Evolutionary conservation across 2,797 vertebrate species (phyloP).

Genomic region (Scleropages formosus): DNA sequence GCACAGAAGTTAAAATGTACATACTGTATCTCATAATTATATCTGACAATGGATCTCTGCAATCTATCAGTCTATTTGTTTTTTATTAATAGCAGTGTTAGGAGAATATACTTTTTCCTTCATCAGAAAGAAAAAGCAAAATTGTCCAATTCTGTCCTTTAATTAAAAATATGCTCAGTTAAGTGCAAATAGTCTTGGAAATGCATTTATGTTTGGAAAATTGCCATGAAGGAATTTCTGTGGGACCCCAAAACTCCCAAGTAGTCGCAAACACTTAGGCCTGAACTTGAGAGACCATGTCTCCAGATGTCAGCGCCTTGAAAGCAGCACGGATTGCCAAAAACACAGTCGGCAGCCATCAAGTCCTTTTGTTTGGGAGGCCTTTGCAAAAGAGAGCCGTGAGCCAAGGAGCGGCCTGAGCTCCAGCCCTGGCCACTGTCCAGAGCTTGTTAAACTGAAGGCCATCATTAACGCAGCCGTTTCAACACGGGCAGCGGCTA

Average conservation of each 20-base stretch:
- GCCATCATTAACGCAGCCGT: constrained; percentile 11
- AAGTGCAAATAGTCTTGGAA: background rate
- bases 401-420: constrained; percentile 51
- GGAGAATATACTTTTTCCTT: too few species aligned
- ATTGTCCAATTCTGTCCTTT: too few species aligned
- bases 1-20: too few species aligned
- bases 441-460: constrained; percentile 24
- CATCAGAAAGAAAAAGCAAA: too few species aligned
- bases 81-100: too few species aligned
- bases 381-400: constrained; percentile 54
- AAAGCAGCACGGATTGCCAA: constrained; percentile 34
- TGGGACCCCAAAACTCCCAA: constrained; percentile 5
- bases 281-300: background rate
- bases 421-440: constrained; percentile 49
- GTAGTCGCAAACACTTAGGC: background rate
- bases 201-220: background rate
- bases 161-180: background rate
- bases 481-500: constrained; percentile 4
- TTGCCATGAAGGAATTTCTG: background rate
- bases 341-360: constrained; percentile 35
- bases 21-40: too few species aligned
- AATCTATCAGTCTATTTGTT: too few species aligned
- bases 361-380: constrained; percentile 39
- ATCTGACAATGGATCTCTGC: too few species aligned
- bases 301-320: constrained; percentile 32